Evolutionary conservation across 2,113 vertebrate species (phyloP), one percentile per base, ranked within the genome.

Genomic region (Emydocephalus ijimae): DNA sequence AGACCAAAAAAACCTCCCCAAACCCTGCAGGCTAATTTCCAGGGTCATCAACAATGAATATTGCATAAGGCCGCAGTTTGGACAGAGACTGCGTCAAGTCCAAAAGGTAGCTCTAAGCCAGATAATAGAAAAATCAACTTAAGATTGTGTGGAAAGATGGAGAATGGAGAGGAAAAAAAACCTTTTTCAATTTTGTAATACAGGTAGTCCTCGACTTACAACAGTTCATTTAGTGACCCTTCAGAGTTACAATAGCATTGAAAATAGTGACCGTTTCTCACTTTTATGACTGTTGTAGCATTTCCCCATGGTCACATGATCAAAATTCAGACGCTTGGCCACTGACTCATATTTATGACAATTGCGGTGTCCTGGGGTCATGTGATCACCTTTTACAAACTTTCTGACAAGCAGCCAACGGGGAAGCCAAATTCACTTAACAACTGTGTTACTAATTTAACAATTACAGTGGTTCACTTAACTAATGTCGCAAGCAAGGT

Each of bases 41-140:
- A 91, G 87, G 88, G 52, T 81, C 91, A 81, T 20, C 0, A 0
- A 85, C 4, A 48, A 34, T 7, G 91, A 29, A 20, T 2, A 29
- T 0, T 21, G 43, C 6, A 39, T 89, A 26, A 0, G 9, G 26
- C 54, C 11, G 26, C 39, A 48, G 56, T 50, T 45, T 50, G 89
- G 64, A 94, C 69, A 6, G 29, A 87, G 55, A 21, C 23, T 45
- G 69, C 1, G 89, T 87, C 0, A 0, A 54, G 52, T 88, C 92
- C 92, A 94, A 89, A 94, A 90, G 34, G 34, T 6, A 69, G 59
- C 5, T 29, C 23, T 24, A n/a, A 92, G 92, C 5, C 15, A 59
- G 55, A 92, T 43, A 92, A 88, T 59, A 24, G 85, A 90, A 89
- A 0, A 3, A 9, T 52, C 6, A 10, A 69, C n/a, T 93, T 87